Evolutionary conservation across 2,888 invertebrate species (phyloP).

Genomic region (Campoplex nolae): DNA sequence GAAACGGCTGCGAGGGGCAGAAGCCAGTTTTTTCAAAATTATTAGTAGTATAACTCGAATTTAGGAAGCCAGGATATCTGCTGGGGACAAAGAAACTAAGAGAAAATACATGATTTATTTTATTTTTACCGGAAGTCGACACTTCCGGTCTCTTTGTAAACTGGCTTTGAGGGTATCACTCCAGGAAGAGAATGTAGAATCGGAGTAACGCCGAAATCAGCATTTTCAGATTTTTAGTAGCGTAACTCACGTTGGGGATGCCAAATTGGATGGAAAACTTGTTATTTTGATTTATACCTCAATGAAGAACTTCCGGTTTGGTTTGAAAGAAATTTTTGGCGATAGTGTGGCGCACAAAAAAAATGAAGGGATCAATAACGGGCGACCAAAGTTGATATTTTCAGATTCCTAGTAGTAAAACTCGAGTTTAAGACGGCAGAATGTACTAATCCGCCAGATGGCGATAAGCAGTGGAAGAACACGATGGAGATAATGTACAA

Average conservation of each 20-base stretch:
- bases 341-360: neutral
- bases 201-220: neutral
- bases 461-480: neutral
- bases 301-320: neutral
- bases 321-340: neutral
- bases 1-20: neutral
- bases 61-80: neutral
- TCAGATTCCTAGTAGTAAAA: neutral
- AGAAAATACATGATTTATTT: too few species aligned
- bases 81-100: too few species aligned
- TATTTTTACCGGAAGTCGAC: too few species aligned
- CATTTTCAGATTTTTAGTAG: neutral
- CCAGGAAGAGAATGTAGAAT: too few species aligned
- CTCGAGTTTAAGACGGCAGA: neutral
- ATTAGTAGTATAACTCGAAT: neutral
- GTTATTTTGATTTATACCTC: neutral
- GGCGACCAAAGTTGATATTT: neutral
- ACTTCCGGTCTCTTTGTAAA: too few species aligned
- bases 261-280: neutral
- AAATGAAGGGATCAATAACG: neutral
- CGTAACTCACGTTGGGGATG: neutral
- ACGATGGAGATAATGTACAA: neutral
- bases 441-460: slow-evolving; percentile 22
- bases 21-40: neutral
- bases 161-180: neutral